Evolutionary conservation across 2,888 invertebrate species (phyloP), one percentile per base, ranked within the genome.

Genomic region (Drosophila rubida): DNA sequence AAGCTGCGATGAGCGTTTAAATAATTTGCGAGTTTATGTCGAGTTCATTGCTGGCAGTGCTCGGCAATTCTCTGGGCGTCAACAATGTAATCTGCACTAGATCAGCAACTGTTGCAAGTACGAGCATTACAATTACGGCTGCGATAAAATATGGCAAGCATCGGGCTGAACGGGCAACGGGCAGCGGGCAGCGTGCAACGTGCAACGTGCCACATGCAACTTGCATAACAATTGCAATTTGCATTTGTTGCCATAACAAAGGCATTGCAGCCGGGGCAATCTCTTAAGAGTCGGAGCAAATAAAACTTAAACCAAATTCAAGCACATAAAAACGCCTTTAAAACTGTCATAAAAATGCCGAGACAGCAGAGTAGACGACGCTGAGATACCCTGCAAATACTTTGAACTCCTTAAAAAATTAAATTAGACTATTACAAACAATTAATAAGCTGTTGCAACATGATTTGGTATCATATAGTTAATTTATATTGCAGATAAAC

Each of bases 171-270:
- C n/a, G n/a, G n/a, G n/a, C n/a, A n/a, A n/a, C n/a, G n/a, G n/a
- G n/a, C n/a, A n/a, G n/a, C n/a, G n/a, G n/a, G n/a, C 41, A 46
- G 23, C 37, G 16, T 62, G 49, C 64, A 48, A 74, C 58, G 53
- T 63, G 75, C 63, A 76, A 41, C 39, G 14, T 62, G 50, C 65
- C 4, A 41, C 39, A 23, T 59, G 50, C 65, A 48, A 75, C 58
- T 57, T 63, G 75, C 63, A 76, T 67, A 70, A 70, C 75, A 75
- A 75, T 78, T 61, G 79, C 75, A 75, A 70, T 78, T 78, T 78
- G 59, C 79, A 69, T 70, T 64, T 67, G 62, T 66, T 71, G 76
- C 44, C 41, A 61, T 41, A 75, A 37, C 35, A 37, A 37, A 37
- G 14, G 50, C 60, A 19, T 50, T 51, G 30, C 51, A 53, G 19